Evolutionary conservation across 2,113 vertebrate genomes (phyloP).

Genomic region (Opisthocomus hoazin): DNA sequence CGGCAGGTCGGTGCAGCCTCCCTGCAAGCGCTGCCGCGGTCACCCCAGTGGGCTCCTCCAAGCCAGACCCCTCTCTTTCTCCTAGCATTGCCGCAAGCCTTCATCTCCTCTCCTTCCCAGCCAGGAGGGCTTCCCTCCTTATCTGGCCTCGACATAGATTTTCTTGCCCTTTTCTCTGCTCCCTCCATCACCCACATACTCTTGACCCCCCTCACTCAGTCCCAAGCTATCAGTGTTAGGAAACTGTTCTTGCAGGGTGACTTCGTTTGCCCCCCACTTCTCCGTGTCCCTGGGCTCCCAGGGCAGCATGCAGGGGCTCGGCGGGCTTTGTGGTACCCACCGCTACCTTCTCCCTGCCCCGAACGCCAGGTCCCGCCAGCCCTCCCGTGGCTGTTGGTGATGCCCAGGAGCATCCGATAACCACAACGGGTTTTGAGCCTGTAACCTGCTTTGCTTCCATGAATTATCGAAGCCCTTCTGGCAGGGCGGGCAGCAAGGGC

Average conservation of each 20-base stretch:
- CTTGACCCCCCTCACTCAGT: not conserved
- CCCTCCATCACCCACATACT: not conserved
- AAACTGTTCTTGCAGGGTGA: not conserved
- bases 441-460: not conserved
- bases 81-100: not conserved
- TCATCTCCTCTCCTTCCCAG: not conserved
- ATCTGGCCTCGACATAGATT: not conserved
- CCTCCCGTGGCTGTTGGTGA: not conserved
- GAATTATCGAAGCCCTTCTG: not conserved
- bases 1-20: accelerated
- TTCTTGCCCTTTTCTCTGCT: not conserved
- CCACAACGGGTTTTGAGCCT: accelerated
- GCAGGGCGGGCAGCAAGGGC: not conserved
- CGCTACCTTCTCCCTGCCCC: not conserved
- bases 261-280: not conserved
- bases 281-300: not conserved
- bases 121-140: not conserved
- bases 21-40: accelerated
- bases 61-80: not conserved
- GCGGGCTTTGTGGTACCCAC: not conserved
- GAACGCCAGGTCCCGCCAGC: not conserved
- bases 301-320: not conserved
- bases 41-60: not conserved
- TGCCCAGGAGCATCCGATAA: not conserved
- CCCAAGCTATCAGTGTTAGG: not conserved